Evolutionary conservation across 2,797 vertebrate species (phyloP).

Genomic region (Pitangus sulphuratus): DNA sequence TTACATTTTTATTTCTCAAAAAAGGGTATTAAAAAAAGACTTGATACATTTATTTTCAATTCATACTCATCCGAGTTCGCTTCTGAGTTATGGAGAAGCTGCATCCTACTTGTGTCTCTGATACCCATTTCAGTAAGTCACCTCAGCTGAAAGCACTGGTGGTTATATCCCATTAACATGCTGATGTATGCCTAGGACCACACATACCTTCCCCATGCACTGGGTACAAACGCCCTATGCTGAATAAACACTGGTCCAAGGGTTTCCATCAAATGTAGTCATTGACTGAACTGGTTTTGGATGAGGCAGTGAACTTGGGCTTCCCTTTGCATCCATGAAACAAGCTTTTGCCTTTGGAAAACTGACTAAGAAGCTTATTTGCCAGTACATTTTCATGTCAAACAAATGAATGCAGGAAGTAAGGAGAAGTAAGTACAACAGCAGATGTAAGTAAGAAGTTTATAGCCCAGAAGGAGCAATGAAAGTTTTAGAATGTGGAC

Average conservation of each 20-base stretch:
- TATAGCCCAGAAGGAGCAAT: background rate
- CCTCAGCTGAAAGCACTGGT: background rate
- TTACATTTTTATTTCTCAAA: background rate
- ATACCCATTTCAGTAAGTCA: background rate
- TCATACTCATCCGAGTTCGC: background rate
- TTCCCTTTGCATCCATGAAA: background rate
- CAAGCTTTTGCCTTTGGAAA: background rate
- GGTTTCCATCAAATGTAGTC: background rate
- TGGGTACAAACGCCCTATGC: background rate
- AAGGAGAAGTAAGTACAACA: background rate
- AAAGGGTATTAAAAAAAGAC: background rate
- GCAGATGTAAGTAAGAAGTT: background rate
- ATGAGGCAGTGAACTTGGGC: background rate
- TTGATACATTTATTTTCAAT: background rate
- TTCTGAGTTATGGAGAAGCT: background rate
- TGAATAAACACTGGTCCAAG: background rate
- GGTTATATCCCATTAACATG: background rate
- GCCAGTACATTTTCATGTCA: background rate
- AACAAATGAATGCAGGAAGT: background rate
- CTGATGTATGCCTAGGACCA: background rate
- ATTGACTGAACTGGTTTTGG: background rate
- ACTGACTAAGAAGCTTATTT: background rate
- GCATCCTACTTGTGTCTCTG: background rate
- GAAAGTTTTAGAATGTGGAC: background rate
- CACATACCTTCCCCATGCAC: rapidly evolving